Evolutionary conservation across 2,888 invertebrate species (phyloP).

Genomic region (Carterocephalus palaemon): DNA sequence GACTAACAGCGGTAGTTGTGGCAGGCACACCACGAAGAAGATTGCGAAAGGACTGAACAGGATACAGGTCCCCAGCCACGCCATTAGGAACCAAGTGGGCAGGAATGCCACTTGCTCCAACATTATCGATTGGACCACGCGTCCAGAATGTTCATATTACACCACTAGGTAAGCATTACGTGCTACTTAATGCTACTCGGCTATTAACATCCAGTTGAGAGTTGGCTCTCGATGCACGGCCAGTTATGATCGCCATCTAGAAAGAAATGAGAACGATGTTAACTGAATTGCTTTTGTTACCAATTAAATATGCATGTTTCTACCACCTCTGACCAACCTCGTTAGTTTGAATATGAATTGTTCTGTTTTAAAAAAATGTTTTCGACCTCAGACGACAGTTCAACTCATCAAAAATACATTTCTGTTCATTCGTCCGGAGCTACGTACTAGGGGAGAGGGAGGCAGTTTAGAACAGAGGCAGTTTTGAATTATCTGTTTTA

Average conservation of each 20-base stretch:
- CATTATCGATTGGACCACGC: slow-evolving; percentile 45
- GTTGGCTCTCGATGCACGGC: slow-evolving; percentile 45
- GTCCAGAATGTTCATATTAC: slow-evolving; percentile 52
- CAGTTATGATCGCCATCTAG: slow-evolving; percentile 72
- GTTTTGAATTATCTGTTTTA: no score
- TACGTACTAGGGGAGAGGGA: no score
- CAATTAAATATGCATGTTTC: no score
- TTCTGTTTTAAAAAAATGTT: no score
- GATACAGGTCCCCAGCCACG: slow-evolving; percentile 81
- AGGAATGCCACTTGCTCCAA: slow-evolving; percentile 65
- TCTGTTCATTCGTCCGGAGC: no score
- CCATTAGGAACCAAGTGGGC: slow-evolving; percentile 80
- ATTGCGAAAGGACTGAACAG: slow-evolving; percentile 83
- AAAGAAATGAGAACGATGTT: slow-evolving; percentile 40
- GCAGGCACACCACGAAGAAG: slow-evolving; percentile 82
- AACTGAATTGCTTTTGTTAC: no score
- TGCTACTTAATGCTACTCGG: slow-evolving; percentile 15
- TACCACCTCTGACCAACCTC: no score
- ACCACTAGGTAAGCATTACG: slow-evolving; percentile 28
- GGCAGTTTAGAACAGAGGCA: no score
- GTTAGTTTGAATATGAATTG: no score
- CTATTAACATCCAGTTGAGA: slow-evolving; percentile 6
- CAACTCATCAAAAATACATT: no score
- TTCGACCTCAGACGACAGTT: no score
- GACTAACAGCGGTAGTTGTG: slow-evolving; percentile 83